phyloP scores from a whole-genome alignment of 1,140 invertebrate species.

The Schlechtendalia chinensis region DNA sequence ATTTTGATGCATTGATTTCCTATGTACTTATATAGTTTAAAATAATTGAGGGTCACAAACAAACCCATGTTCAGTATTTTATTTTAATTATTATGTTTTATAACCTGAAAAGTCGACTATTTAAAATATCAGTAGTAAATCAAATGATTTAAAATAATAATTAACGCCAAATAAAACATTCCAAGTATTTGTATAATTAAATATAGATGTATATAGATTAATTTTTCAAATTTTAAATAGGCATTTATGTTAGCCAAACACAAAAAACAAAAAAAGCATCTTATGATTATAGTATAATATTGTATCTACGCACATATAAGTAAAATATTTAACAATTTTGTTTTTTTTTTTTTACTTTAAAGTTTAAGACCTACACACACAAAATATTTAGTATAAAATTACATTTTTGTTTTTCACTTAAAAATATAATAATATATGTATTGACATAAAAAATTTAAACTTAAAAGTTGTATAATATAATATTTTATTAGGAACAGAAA shows the following conservation, averaged over 20 bases:
- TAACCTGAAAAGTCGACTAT: no score
- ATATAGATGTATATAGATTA: slow-evolving; percentile 7
- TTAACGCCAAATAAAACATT: slow-evolving; percentile 11
- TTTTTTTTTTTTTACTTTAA: slow-evolving; percentile 18
- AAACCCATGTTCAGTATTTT: no score
- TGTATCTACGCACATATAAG: slow-evolving; percentile 1
- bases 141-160: background rate
- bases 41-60: no score
- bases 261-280: slow-evolving; percentile 27
- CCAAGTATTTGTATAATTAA: slow-evolving; percentile 6
- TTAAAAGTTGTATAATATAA: background rate
- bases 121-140: no score
- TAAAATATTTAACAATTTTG: background rate
- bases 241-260: background rate
- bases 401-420: slow-evolving; percentile 34
- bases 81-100: no score
- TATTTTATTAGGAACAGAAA: background rate
- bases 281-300: slow-evolving; percentile 4
- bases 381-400: slow-evolving; percentile 35
- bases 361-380: background rate
- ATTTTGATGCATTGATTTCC: no score
- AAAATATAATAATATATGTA: slow-evolving; percentile 17
- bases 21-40: no score
- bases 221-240: slow-evolving; percentile 14
- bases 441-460: slow-evolving; percentile 8